These are phyloP conservation scores for Prionace glauca DNA, from an alignment of 2,797 vertebrate genomes.

Conservation along the genomic window DNA sequence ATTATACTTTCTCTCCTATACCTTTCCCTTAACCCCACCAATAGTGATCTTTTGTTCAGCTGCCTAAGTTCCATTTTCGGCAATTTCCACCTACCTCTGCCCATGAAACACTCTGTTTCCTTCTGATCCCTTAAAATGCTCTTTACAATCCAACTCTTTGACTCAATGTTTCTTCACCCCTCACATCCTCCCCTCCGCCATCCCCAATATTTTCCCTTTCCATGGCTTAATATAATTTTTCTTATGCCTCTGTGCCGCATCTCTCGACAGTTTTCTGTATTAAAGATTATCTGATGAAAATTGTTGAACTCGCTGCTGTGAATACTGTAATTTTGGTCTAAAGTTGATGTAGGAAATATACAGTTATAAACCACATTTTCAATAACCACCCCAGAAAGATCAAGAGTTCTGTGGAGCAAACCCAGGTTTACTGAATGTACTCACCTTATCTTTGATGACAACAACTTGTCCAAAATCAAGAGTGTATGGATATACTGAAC, in stretches of 20 bases:
- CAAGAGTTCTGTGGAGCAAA: too few species aligned
- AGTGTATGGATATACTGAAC: not conserved
- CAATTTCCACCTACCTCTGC: not conserved
- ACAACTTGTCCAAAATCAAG: not conserved
- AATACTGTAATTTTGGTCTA: not conserved
- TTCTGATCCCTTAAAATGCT: not conserved
- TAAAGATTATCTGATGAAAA: not conserved
- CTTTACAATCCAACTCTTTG: not conserved
- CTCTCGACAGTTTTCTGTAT: too few species aligned
- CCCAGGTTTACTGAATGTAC: not conserved
- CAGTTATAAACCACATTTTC: not conserved
- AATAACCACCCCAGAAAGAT: not conserved
- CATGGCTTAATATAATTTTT: not conserved
- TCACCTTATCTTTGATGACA: not conserved
- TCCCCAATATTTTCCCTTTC: not conserved
- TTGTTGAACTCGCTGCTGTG: not conserved
- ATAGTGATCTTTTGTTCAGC: not conserved
- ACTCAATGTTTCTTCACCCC: not conserved
- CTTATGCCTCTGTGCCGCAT: not conserved
- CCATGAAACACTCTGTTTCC: not conserved
- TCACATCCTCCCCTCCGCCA: too few species aligned
- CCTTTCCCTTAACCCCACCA: not conserved
- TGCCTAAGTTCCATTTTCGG: not conserved
- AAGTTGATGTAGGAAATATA: not conserved
- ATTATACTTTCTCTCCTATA: too few species aligned